Evolutionary conservation across 2,113 vertebrate genomes (phyloP), one percentile per base, ranked within the genome.

Genomic region (Heterochromis multidens): DNA sequence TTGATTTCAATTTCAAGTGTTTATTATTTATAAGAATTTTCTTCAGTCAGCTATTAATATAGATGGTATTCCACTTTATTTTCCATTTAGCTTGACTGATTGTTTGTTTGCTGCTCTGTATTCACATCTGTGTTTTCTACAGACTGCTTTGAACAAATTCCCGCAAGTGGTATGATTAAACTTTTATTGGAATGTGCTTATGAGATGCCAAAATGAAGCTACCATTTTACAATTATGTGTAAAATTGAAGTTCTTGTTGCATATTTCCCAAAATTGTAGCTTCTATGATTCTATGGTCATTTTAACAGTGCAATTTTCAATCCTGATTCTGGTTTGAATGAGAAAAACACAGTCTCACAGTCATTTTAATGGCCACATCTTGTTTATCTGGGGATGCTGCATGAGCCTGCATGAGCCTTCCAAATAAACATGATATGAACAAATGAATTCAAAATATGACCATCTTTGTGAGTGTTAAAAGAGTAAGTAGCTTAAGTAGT

Each of bases 11-110:
- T 46, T 65, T 65, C 21, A 65, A 23, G 0, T 23, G 10, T 13
- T 40, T 46, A 70, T 46, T 25, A 27, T 21, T 72, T 31, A 1
- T 49, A 49, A 31, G 1, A 72, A 49, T 19, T 72, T 58, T 21
- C 23, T 72, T 23, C 23, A 27, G 5, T 72, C 16, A 49, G 1
- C 40, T 72, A 6, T 17, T 40, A 49, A 49, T 7, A 29, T 19
- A 72, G 65, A 49, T 31, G 14, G 43, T 67, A 40, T 43, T 43
- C 9, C 35, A 40, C 40, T 70, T 70, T 3, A 29, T 29, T 0
- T 49, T 4, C 25, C 25, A 27, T 49, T 72, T 21, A 72, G 0
- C 16, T 67, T 2, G 3, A 67, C 0, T 0, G 37, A 2, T 52
- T 52, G 9, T 10, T 9, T 12, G 63, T 43, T 67, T 67, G 35